Base-by-base conservation (phyloP, 64 coral and sea anemone species). In the Stichodactyla mertensii region DNA sequence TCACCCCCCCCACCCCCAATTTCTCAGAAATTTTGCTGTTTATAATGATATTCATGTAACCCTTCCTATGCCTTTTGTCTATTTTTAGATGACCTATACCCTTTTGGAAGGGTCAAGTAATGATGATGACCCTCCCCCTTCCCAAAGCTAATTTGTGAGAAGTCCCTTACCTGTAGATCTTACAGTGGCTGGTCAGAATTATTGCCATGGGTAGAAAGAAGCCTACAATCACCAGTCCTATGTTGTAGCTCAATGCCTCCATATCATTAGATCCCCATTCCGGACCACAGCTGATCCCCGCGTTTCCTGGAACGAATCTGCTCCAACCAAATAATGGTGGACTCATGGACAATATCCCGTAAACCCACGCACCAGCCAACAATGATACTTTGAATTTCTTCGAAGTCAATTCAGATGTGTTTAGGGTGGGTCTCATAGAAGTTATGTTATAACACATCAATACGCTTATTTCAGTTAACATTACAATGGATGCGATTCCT, bases 401-500 rank as follows among this genome's bases (percentile, higher is more conserved):
- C 9, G 55, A 61, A 24, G 14, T 9, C 10, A 61, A 61, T 61
- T 61, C 58, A 12, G 58, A 14, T 28, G 11, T 11, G 23, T 7
- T 64, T 8, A 52, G 26, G 3, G 16, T 13, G 0, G 86, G 64
- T 15, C 16, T 71, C 28, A 88, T 88, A 10, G 57, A 13, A 61
- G 80, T 88, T 36, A 83, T 23, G 12, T 19, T 57, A 88, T 84
- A 71, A 64, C 51, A 71, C 67, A 83, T 55, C 16, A 88, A 20
- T 52, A 87, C 64, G 51, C 91, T 92, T 85, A 92, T 78, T 54
- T 56, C 20, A 53, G 86, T 69, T 27, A 92, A 64, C 13, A 66
- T 88, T 14, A 57, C 77, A 24, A 92, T 92, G 28, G 80, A 92
- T 2, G 91, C 24, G 13, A 92, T 85, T 10, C 91, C 91, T 5